These are phyloP conservation scores for Microplitis mediator DNA, from an alignment of 1,140 invertebrate genomes.

Conservation along the genomic window DNA sequence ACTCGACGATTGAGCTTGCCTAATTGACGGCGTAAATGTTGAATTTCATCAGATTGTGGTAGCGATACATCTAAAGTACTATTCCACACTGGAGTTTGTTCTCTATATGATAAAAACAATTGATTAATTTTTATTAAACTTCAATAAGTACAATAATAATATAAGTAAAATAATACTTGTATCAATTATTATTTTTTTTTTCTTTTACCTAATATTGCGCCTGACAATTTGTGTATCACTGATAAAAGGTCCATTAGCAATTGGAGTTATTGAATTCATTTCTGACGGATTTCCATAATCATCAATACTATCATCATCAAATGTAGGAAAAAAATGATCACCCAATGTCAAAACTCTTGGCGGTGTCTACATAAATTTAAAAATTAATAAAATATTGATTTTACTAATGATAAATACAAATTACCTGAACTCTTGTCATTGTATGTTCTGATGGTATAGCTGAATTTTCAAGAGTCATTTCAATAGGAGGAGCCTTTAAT, in stretches of 20 bases:
- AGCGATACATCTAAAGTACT: conserved; percentile 68
- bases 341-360: conserved; percentile 81
- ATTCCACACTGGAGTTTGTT: conserved; percentile 67
- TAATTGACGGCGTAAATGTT: conserved; percentile 81
- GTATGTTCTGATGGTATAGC: conserved; percentile 74
- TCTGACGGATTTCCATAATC: conserved; percentile 34
- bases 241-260: conserved; percentile 33
- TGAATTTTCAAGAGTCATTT: conserved; percentile 83
- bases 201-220: conserved; percentile 41
- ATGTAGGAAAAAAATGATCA: conserved; percentile 78
- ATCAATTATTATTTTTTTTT: too few relatives aligned
- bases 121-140: not conserved
- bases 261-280: conserved; percentile 29
- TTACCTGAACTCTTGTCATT: conserved; percentile 72
- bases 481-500: conserved; percentile 78
- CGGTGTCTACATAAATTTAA: conserved; percentile 66
- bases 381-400: not conserved
- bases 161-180: too few relatives aligned
- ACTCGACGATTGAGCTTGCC: conserved; percentile 84
- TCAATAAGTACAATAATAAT: too few relatives aligned
- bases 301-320: conserved; percentile 67
- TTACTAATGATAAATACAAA: conserved; percentile 1
- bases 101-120: conserved; percentile 57
- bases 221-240: conserved; percentile 46
- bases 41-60: conserved; percentile 77